These are phyloP conservation scores for Lasius fuliginosus DNA, from an alignment of 2,888 invertebrate species.

Conservation along the genomic window DNA sequence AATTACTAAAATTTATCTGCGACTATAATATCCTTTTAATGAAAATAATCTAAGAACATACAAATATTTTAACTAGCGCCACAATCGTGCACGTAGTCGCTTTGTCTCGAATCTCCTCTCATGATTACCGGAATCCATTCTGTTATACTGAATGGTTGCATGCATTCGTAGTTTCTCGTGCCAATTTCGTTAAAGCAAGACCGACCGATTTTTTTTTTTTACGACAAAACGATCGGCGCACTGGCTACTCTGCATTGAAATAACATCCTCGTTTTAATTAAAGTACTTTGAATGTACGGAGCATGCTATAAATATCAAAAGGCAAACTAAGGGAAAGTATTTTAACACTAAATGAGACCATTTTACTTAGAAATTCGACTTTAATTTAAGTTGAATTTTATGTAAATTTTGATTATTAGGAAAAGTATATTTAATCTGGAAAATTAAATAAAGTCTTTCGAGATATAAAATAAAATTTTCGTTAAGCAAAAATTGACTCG, in stretches of 20 bases:
- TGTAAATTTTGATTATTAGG: neutral
- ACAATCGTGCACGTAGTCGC: neutral
- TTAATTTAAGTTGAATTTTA: constrained; percentile 12
- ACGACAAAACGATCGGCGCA: constrained; percentile 17
- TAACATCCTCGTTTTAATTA: constrained; percentile 51
- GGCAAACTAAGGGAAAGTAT: neutral
- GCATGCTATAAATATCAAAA: constrained; percentile 25
- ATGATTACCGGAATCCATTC: constrained; percentile 16
- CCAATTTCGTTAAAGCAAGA: constrained; percentile 44
- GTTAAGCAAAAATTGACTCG: neutral
- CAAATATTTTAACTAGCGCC: neutral
- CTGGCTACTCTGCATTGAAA: constrained; percentile 19
- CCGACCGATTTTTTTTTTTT: neutral
- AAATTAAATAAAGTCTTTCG: neutral
- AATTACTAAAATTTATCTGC: constrained; percentile 6
- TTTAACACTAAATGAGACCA: neutral
- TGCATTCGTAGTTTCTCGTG: constrained; percentile 12
- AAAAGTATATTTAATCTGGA: constrained; percentile 7
- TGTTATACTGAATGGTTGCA: constrained; percentile 33
- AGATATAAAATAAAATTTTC: neutral
- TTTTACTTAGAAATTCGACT: neutral
- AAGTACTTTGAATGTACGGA: constrained; percentile 25
- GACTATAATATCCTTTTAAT: neutral
- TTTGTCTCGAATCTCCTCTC: constrained; percentile 14
- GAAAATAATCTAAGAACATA: constrained; percentile 9